Base-by-base conservation (phyloP, 2,797 vertebrate genomes). In the Melanotaenia parkinsoni region DNA sequence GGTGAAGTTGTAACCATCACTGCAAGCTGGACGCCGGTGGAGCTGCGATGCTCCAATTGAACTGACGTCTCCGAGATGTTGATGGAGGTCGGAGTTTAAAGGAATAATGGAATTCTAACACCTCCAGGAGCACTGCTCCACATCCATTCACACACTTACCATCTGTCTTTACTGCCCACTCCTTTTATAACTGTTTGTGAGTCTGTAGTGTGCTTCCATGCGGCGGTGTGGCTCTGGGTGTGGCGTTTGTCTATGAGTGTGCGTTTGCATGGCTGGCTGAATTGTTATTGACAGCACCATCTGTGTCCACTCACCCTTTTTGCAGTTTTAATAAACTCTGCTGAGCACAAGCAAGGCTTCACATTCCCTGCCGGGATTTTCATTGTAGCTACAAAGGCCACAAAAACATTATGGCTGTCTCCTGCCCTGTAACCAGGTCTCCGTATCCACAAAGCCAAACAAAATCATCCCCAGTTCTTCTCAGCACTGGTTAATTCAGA, bases 311-410 rank as follows among this genome's bases (percentile, higher is more conserved):
- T 91, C 87, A 68, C 73, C 66, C 79, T 91, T 90, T 91, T 77
- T 83, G 73, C 81, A 80, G 81, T 93, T 94, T 92, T 93, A 89
- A 93, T 94, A 91, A 91, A 94, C 90, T 92, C 79, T 69, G 79
- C 86, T 67, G 77, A 87, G 74, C 70, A 61, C 43, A 74, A 58
- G 69, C 76, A 73, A 70, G 43, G 77, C 75, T 74, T 83, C 76
- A 71, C 80, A 72, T 76, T 81, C 63, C 92, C 91, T 63, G 85
- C 88, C 86, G 90, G 74, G 88, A 86, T 91, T 94, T 93, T 94
- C 82, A 88, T 65, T 74, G 76, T 43, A 45, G 63, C 76, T 83
- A 86, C 79, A 90, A 92, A 91, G 89, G 77, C 75, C 78, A 80
- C 63, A 53, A 30, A 53, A 82, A 76, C 70, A 32, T 71, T 47